Base-by-base conservation (phyloP, 2,797 vertebrate species). In the Typhlichthys eigenmanni region DNA sequence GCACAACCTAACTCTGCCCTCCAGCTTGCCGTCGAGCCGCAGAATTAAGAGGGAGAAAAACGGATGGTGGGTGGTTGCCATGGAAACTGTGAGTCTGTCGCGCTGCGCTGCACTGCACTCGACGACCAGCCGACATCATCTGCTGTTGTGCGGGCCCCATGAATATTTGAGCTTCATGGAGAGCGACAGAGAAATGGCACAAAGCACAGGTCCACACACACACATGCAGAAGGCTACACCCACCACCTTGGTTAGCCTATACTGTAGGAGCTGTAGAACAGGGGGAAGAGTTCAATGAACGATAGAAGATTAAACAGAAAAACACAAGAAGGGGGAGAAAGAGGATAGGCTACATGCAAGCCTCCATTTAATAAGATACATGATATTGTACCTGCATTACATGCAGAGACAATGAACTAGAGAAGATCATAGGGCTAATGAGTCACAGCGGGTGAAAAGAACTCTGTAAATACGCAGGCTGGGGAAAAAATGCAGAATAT, bases 121-220 rank as follows among this genome's bases (percentile, higher is more conserved):
- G 3, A 17, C 19, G 45, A 48, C n/a, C 52, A 32, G 60, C 75
- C 78, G 58, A 84, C 85, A 84, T 88, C 83, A 87, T 90, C 68
- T 81, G 82, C 71, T 75, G 78, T 71, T 77, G 68, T 61, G 43
- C 43, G 53, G 24, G 60, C 17, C 70, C 11, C 81, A 87, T 91
- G 82, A 88, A 90, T 91, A 88, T 87, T 88, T 88, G 69, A 92
- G 80, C 68, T 82, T 86, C 49, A 87, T 90, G 83, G 76, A 89
- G 84, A 78, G 43, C 0, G 71, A 66, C 68, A 66, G 60, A 75
- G 14, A 7, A 71, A 50, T 38, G 62, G 51, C 59, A 70, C 58
- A 74, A 13, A 57, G 54, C 34, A 5, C 34, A 38, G 34, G 34
- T 38, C 34, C 50, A n/a, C 34, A 1, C 10, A 45, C 60, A 19